Conservation (phyloP, 2,888 invertebrate species). For the Linnaemya vulpina region DNA sequence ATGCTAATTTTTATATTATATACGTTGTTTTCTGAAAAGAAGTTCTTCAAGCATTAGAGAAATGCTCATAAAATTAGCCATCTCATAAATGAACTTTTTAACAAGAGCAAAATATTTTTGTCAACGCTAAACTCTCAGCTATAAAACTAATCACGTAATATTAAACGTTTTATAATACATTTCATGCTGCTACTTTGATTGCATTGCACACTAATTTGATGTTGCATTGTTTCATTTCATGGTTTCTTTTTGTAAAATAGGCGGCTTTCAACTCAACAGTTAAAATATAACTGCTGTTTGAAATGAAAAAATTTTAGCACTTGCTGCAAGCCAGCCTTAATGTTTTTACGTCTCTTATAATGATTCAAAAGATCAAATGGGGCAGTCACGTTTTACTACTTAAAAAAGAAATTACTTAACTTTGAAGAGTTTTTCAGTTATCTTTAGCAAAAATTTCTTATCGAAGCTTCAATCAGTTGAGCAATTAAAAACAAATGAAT, state of each 20-base stretch:
- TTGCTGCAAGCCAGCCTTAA: slow-evolving; percentile 29
- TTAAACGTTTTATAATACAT: slow-evolving; percentile 6
- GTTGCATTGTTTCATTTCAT: slow-evolving; percentile 48
- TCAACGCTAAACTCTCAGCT: not conserved
- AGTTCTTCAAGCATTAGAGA: too few species aligned
- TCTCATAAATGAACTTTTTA: slow-evolving; percentile 42
- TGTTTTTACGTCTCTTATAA: slow-evolving; percentile 1
- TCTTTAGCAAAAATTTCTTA: slow-evolving; percentile 25
- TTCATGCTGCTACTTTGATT: slow-evolving; percentile 28
- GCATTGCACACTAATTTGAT: slow-evolving; percentile 50
- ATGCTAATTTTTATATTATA: not conserved
- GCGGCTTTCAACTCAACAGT: slow-evolving; percentile 32
- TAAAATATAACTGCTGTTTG: slow-evolving; percentile 11
- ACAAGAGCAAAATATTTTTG: not conserved
- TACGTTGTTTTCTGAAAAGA: too few species aligned
- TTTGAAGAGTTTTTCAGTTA: slow-evolving; percentile 23
- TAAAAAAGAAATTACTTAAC: slow-evolving; percentile 64
- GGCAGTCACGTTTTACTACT: slow-evolving; percentile 68
- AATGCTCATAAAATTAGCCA: slow-evolving; percentile 33
- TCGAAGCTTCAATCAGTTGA: not conserved
- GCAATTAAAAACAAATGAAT: not conserved
- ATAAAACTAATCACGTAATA: slow-evolving; percentile 49
- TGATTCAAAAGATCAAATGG: slow-evolving; percentile 56
- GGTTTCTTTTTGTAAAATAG: slow-evolving; percentile 9
- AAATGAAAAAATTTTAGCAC: slow-evolving; percentile 25